phyloP scores from a whole-genome alignment of 92 coral and sea anemone species.

The Porites evermanni region DNA sequence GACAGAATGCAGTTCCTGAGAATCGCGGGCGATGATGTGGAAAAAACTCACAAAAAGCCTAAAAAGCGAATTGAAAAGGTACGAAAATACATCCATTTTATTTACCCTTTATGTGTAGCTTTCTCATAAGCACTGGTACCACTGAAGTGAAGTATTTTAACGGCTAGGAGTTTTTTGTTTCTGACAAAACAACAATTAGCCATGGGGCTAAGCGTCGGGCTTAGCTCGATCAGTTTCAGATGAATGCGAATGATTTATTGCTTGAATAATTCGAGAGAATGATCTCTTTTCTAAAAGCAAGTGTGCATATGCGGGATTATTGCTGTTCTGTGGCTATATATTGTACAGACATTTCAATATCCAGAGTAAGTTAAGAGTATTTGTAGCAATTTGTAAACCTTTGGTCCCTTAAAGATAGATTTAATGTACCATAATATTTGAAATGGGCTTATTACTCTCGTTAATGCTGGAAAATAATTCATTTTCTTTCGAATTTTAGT shows the following conservation, averaged over 20 bases:
- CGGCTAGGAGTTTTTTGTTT: background rate
- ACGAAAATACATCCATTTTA: background rate
- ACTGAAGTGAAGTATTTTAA: constrained; percentile 13
- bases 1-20: constrained; percentile 45
- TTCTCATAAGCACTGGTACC: constrained; percentile 1
- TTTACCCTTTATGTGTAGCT: constrained; percentile 10
- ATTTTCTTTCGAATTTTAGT: background rate
- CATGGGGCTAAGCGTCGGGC: background rate
- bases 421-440: too few species aligned
- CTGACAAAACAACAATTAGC: too few species aligned
- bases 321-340: background rate
- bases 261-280: background rate
- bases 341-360: background rate
- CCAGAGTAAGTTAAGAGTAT: background rate
- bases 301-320: constrained; percentile 1
- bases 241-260: background rate
- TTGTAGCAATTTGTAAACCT: background rate
- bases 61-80: constrained; percentile 45
- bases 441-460: too few species aligned
- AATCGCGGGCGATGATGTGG: constrained; percentile 48
- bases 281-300: constrained; percentile 7
- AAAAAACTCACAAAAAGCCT: constrained; percentile 23
- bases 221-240: background rate
- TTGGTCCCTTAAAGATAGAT: background rate
- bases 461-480: background rate